Conservation (phyloP, 2,113 vertebrate genomes). For the Aleadryas rufinucha region DNA sequence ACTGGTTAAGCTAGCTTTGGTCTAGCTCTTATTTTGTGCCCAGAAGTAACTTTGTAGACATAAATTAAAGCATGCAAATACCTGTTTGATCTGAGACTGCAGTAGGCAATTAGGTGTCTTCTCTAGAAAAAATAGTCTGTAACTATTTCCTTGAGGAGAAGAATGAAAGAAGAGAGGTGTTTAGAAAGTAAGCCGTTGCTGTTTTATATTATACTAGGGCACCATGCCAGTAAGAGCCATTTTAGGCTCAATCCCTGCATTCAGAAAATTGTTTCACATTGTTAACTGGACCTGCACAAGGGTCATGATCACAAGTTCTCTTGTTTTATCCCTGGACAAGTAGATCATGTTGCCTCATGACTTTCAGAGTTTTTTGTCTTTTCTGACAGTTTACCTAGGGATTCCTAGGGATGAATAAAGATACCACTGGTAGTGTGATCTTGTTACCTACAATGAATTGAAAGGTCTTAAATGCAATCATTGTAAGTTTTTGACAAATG, state of each 20-base stretch:
- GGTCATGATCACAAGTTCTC: not conserved
- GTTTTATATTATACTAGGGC: not conserved
- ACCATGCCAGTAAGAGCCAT: not conserved
- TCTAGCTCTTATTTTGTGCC: not conserved
- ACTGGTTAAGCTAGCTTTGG: not conserved
- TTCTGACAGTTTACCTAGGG: not conserved
- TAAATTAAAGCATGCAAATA: slow-evolving; percentile 9
- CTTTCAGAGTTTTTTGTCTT: not conserved
- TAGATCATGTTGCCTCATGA: not conserved
- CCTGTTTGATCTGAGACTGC: not conserved
- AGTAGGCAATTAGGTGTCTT: not conserved
- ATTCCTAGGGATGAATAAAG: not conserved
- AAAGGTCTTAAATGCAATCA: not conserved
- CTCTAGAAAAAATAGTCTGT: not conserved
- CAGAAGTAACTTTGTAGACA: not conserved
- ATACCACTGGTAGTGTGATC: not conserved
- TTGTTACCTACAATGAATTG: not conserved
- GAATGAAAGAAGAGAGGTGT: not conserved
- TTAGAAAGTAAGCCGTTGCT: not conserved
- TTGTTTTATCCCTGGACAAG: not conserved
- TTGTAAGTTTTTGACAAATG: not conserved
- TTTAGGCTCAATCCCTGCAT: not conserved
- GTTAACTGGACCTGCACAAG: not conserved
- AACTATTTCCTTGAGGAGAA: not conserved
- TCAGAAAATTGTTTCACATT: not conserved